Base-by-base conservation (phyloP, 2,797 vertebrate genomes). In the Molossus alvarezi region DNA sequence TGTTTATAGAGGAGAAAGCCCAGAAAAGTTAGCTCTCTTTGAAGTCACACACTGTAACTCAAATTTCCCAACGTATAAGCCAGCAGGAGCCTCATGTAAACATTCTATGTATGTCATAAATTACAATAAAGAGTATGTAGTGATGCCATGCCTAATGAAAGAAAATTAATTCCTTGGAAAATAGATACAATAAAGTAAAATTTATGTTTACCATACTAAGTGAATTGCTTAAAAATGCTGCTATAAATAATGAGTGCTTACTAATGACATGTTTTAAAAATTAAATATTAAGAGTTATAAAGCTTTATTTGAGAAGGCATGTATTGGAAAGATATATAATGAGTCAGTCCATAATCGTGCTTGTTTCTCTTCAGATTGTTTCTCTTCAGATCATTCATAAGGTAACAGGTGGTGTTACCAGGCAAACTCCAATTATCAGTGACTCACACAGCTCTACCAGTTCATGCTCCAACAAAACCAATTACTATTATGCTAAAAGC, bases 361-460 rank as follows among this genome's bases (percentile, higher is more conserved):
- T 89, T 73, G 65, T 67, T 95, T 94, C 83, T 94, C 41, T 94
- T 96, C 48, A 73, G 60, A 73, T 91, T 73, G 65, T 67, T 95
- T 94, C 83, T 94, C 41, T 94, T 96, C 48, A 73, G 60, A 73
- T 91, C 65, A 64, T 17, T 93, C 87, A 57, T 90, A 90, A 97
- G 81, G 79, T 92, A 96, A 97, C 93, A 96, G 90, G 95, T 94
- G 93, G 72, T 51, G 94, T 92, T 53, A 94, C 72, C 27, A 82
- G 67, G 91, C 77, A 90, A 80, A 83, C 87, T 84, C 65, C 65
- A 97, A 96, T 87, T 81, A 91, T 62, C 17, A 17, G 45, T 95
- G 96, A 96, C 94, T 96, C 96, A 97, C 41, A 82, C 1, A 1
- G 17, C 41, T 41, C 85, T 23, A 51, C 58, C 77, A 85, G 93